phyloP scores from a whole-genome alignment of 2,888 invertebrate species.

The Cosmia pyralina region DNA sequence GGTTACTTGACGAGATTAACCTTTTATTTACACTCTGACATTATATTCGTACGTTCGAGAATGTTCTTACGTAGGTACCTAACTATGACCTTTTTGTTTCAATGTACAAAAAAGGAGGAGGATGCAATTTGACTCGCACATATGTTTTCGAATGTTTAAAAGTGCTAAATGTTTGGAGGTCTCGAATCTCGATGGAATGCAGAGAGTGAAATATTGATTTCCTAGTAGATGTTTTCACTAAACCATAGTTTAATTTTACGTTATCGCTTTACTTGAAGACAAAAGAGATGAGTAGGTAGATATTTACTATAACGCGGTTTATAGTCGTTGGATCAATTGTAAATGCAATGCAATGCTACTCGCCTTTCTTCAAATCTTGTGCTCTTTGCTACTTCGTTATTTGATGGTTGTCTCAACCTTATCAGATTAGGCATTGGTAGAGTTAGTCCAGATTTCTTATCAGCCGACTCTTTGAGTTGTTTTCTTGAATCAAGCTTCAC shows the following conservation, averaged over 20 bases:
- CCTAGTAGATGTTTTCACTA: neutral
- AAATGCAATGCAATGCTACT: neutral
- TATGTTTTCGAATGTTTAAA: conserved; percentile 28
- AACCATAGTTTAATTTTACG: neutral
- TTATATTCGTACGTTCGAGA: conserved; percentile 63
- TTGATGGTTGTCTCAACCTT: neutral
- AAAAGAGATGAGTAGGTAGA: neutral
- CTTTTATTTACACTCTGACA: conserved; percentile 73
- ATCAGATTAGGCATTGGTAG: neutral
- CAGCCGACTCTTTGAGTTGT: neutral
- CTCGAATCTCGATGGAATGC: conserved; percentile 10
- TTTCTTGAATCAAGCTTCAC: neutral
- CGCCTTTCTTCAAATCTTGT: no score
- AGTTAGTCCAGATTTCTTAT: neutral
- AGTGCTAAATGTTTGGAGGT: conserved; percentile 29
- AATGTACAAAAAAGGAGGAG: conserved; percentile 54
- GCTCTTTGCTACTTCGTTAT: neutral
- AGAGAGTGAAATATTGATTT: conserved; percentile 5
- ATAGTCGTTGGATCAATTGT: neutral
- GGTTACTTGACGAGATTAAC: conserved; percentile 74
- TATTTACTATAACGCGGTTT: neutral
- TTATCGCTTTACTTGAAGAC: neutral
- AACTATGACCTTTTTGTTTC: conserved; percentile 63
- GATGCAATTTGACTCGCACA: conserved; percentile 26
- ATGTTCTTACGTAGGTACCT: conserved; percentile 52